These are phyloP conservation scores for Piaya cayana DNA, from an alignment of 2,113 vertebrate species.

Conservation along the genomic window DNA sequence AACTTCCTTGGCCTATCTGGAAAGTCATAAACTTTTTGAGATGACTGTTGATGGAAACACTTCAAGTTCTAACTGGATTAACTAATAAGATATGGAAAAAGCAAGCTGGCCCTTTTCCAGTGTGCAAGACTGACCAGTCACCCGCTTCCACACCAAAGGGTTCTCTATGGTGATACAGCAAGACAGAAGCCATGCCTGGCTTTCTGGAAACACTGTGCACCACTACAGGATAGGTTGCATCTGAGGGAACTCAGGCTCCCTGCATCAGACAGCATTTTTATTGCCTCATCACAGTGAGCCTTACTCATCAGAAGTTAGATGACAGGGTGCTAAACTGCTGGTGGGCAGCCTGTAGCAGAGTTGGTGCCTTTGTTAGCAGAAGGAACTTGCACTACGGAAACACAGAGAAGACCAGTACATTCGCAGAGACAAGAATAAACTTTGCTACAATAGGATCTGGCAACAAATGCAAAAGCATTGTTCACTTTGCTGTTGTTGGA, in stretches of 20 bases:
- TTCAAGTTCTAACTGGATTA: neutral
- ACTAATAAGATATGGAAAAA: neutral
- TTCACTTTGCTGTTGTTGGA: neutral
- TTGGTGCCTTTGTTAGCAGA: neutral
- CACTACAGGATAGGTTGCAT: neutral
- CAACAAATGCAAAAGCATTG: neutral
- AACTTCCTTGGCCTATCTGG: neutral
- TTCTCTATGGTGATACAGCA: neutral
- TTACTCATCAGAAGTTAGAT: neutral
- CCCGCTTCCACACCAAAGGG: too few species aligned
- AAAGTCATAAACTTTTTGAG: neutral
- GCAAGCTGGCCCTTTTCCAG: neutral
- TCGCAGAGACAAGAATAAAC: slow-evolving; percentile 42
- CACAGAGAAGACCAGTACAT: neutral
- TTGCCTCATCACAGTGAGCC: neutral
- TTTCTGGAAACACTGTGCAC: neutral
- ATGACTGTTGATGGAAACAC: neutral
- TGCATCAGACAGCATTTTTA: neutral
- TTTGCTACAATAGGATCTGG: neutral
- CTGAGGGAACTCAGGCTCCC: rapidly evolving
- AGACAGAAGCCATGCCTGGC: rapidly evolving
- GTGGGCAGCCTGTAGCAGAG: neutral
- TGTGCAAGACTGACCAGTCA: neutral
- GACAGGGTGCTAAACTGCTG: neutral
- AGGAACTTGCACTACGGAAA: neutral